Base-by-base conservation (phyloP, 2,797 vertebrate genomes). In the Bryconaethiops microstoma region DNA sequence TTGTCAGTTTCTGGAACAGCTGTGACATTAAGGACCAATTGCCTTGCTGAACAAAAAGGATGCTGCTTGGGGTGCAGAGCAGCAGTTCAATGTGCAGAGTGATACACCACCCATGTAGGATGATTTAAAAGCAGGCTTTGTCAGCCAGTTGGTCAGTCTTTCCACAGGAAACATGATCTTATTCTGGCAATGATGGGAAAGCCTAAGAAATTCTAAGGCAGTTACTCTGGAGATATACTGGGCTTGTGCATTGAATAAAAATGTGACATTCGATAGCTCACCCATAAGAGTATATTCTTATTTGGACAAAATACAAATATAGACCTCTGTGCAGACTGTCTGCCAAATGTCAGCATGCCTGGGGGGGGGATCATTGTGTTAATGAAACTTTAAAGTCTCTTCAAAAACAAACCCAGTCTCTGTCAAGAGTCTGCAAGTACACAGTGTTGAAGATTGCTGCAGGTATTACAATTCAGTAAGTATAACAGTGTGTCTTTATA, bases 271-370 rank as follows among this genome's bases (percentile, higher is more conserved):
- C 83, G 86, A 93, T 92, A 92, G 79, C 87, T 78, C 77, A 87
- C 84, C 85, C 85, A 83, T 89, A 85, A 79, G 83, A 88, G 87
- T 88, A 81, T 67, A 78, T 88, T 90, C 94, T 91, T 93, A 92
- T 92, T 92, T 89, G 92, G 92, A 89, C 86, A 78, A 90, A 90
- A 89, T 88, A 77, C 88, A 94, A 92, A 93, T 92, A 93, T 94
- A 94, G 92, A 85, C 84, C 73, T 45, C 65, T 76, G 70, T 84
- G 87, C 60, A 79, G 74, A 81, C 90, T 86, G 17, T 78, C 63
- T 73, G 59, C 25, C 39, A 81, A 83, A 83, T 87, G 86, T 73
- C 78, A 82, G 81, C 80, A 92, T 87, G 83, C 90, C 89, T 86
- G 68, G 75, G 88, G 88, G 68, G 75, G 88, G 90, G 91, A 87